phyloP scores from a whole-genome alignment of 2,113 vertebrate species.

The Crocuta crocuta region DNA sequence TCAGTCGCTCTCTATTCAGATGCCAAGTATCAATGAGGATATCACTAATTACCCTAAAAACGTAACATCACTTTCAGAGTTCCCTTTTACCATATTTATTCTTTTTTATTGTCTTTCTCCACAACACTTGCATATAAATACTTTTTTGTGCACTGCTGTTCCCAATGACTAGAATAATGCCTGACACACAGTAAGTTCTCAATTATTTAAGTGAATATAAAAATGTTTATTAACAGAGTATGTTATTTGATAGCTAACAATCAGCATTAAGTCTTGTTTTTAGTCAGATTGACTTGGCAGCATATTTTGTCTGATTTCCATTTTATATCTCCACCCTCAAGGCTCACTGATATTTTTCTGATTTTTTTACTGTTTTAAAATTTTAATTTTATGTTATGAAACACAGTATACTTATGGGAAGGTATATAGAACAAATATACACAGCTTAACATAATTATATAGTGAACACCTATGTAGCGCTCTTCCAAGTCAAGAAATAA shows the following conservation, averaged over 20 bases:
- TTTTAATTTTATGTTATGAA: constrained; percentile 23
- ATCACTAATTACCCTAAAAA: not conserved
- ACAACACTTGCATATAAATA: not conserved
- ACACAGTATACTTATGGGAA: not conserved
- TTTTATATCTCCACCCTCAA: not conserved
- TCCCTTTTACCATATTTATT: not conserved
- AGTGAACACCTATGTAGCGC: not conserved
- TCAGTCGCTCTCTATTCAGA: not conserved
- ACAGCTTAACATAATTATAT: not conserved
- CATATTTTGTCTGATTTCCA: not conserved
- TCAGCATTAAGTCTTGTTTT: not conserved
- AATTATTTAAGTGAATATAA: not conserved
- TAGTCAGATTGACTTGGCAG: not conserved
- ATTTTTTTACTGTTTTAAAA: not conserved
- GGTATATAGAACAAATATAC: not conserved
- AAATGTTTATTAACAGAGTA: not conserved
- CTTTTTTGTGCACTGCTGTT: not conserved
- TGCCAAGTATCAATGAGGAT: not conserved
- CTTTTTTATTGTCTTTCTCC: constrained; percentile 2
- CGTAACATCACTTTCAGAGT: not conserved
- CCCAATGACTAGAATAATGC: not conserved
- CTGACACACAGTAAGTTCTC: not conserved
- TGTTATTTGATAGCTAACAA: not conserved
- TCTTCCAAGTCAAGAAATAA: constrained; percentile 32
- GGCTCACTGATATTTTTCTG: not conserved